phyloP scores from a whole-genome alignment of 2,113 vertebrate genomes.

The Mionectes macconnelli region DNA sequence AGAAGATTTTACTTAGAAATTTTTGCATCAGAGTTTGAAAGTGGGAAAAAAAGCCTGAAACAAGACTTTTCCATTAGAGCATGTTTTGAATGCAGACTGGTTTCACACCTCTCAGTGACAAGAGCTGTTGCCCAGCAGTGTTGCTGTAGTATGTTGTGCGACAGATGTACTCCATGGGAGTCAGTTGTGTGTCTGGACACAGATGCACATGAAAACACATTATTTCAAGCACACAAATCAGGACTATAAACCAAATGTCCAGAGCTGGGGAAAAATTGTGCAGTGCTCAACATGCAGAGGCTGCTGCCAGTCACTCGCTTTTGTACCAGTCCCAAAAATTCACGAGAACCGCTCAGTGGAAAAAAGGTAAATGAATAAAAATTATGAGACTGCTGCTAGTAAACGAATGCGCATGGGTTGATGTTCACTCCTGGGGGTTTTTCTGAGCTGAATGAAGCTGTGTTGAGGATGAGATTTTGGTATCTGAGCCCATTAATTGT shows the following conservation, averaged over 20 bases:
- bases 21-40: background rate
- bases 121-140: background rate
- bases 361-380: background rate
- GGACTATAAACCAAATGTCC: background rate
- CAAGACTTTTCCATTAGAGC: background rate
- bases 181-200: background rate
- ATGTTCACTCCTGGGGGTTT: fast-evolving
- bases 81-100: background rate
- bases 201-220: background rate
- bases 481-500: background rate
- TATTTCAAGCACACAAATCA: background rate
- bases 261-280: background rate
- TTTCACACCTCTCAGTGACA: background rate
- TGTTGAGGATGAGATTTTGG: background rate
- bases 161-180: conserved; percentile 5
- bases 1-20: background rate
- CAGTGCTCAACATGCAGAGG: background rate
- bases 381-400: background rate
- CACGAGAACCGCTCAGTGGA: background rate
- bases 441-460: background rate
- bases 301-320: background rate
- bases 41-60: background rate
- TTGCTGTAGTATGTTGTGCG: background rate
- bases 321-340: conserved; percentile 16
- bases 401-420: background rate